Percentiles rank a stretch among this genome's conserved stretches.
Conservation (phyloP, 2,888 invertebrate genomes). For the Rhimphoctona megacephalus region DNA sequence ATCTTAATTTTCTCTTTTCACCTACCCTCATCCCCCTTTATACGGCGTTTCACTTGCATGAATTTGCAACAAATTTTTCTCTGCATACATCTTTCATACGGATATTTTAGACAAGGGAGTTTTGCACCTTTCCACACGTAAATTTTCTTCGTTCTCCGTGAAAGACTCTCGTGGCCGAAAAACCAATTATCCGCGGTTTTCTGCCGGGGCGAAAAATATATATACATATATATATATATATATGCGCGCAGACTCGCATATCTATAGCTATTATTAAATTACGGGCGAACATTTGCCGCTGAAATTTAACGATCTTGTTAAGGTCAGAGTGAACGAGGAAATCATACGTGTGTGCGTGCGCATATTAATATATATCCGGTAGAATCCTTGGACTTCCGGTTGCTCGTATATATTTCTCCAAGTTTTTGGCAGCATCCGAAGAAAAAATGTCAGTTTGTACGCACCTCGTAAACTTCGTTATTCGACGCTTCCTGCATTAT, state of each 20-base stretch:
- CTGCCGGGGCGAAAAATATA: background rate
- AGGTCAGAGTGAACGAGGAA: conserved; percentile 45
- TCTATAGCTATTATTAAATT: conserved; percentile 50
- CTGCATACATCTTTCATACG: background rate
- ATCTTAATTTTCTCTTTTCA: conserved; percentile 50
- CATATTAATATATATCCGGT: conserved; percentile 11
- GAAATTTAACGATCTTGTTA: conserved; percentile 61
- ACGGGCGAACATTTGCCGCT: conserved; percentile 51
- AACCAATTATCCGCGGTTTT: conserved; percentile 55
- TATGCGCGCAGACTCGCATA: background rate
- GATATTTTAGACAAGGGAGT: background rate
- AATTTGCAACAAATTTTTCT: conserved; percentile 52
- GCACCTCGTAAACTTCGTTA: conserved; percentile 50
- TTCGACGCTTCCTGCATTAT: conserved; percentile 27
- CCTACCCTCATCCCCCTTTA: conserved; percentile 7
- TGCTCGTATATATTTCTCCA: background rate
- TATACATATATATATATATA: background rate
- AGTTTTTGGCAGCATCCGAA: background rate
- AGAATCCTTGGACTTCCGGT: conserved; percentile 37
- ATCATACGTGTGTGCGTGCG: background rate
- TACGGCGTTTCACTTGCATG: conserved; percentile 25
- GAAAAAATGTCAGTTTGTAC: background rate
- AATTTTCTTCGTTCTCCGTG: conserved; percentile 40
- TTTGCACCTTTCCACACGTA: conserved; percentile 42
- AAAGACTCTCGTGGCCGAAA: conserved; percentile 44